Conservation (phyloP, 2,113 vertebrate genomes). For the Vulpes ferrilata region DNA sequence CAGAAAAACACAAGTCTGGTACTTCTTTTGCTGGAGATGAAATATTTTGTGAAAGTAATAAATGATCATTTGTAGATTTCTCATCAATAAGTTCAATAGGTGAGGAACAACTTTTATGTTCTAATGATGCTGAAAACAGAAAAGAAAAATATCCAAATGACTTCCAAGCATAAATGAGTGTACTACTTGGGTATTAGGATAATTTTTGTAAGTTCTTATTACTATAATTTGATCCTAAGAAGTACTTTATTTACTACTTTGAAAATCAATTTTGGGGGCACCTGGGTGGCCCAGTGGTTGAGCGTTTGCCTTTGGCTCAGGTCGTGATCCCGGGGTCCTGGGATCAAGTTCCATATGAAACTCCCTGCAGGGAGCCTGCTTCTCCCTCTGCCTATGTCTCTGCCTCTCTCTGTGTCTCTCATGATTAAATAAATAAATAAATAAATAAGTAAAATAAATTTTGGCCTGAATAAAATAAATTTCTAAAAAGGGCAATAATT, state of each 20-base stretch:
- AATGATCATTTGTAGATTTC: conserved; percentile 48
- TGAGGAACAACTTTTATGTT: conserved; percentile 71
- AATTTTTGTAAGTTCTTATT: conserved; percentile 48
- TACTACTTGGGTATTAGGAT: not conserved
- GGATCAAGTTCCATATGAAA: too few relatives aligned
- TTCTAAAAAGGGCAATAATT: conserved; percentile 30
- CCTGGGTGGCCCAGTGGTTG: too few relatives aligned
- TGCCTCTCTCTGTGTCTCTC: too few relatives aligned
- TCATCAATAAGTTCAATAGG: conserved; percentile 36
- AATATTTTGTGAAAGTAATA: conserved; percentile 60
- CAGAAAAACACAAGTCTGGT: conserved; percentile 45
- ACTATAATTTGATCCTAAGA: conserved; percentile 8
- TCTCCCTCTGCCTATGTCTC: too few relatives aligned
- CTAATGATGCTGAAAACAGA: conserved; percentile 83
- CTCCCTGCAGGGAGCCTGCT: too few relatives aligned
- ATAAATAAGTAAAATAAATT: conserved; percentile 13
- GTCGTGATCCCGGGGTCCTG: too few relatives aligned
- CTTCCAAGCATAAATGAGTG: conserved; percentile 21
- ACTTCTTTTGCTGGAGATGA: not conserved
- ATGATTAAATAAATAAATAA: too few relatives aligned
- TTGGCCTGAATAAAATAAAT: conserved; percentile 56
- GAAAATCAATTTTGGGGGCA: conserved; percentile 40
- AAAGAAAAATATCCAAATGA: conserved; percentile 58
- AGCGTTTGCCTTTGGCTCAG: too few relatives aligned
- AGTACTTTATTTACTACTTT: conserved; percentile 58